Percentiles rank a stretch among this genome's conserved stretches.
Evolutionary conservation across 2,113 vertebrate genomes (phyloP).

Genomic region (Corythornis vintsioides): DNA sequence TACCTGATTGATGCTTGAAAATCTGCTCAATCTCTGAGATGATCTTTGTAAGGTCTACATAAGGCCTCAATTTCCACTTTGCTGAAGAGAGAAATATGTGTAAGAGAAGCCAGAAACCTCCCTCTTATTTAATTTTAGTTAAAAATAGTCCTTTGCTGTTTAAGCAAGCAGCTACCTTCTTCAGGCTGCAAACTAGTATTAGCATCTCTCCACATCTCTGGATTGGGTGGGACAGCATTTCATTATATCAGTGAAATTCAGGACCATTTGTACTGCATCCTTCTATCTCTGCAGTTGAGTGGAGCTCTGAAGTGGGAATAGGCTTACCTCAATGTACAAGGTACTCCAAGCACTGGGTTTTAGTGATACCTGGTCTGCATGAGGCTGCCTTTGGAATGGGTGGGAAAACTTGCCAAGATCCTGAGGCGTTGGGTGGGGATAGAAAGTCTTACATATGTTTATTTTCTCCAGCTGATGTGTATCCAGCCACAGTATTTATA

Average conservation of each 20-base stretch:
- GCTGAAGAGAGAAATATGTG: neutral
- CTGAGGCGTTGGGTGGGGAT: neutral
- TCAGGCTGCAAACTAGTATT: rapidly evolving
- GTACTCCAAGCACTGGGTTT: neutral
- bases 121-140: neutral
- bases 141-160: neutral
- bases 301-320: neutral
- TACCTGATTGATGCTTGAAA: neutral
- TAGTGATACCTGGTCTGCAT: no score
- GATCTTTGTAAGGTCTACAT: neutral
- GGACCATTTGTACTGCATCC: neutral
- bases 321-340: neutral
- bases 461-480: neutral
- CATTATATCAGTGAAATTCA: no score
- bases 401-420: neutral
- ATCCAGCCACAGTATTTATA: neutral
- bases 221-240: rapidly evolving
- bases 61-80: neutral
- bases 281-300: neutral
- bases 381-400: neutral
- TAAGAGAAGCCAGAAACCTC: neutral
- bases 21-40: neutral
- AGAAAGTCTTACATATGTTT: neutral
- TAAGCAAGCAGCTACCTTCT: neutral
- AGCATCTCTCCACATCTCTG: neutral